phyloP scores from a whole-genome alignment of 2,113 vertebrate genomes.

The Phalacrocorax carbo region DNA sequence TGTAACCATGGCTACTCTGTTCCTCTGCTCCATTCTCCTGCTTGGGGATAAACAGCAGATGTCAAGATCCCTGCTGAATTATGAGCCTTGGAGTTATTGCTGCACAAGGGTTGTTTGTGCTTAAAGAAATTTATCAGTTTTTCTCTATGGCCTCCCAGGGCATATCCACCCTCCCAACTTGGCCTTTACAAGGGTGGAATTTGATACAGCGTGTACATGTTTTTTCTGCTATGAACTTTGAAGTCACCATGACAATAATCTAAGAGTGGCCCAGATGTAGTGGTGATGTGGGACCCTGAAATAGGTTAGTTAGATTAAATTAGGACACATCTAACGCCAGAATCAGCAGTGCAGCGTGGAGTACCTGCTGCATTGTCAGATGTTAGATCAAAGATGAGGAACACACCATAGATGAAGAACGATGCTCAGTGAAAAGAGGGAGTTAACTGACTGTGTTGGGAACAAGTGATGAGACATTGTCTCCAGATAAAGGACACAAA shows the following conservation, averaged over 20 bases:
- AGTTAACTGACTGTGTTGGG: background rate
- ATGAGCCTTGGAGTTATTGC: background rate
- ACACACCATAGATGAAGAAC: background rate
- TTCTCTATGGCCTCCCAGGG: background rate
- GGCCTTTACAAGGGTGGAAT: background rate
- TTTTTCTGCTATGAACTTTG: background rate
- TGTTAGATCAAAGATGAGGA: background rate
- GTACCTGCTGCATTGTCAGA: background rate
- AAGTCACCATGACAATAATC: background rate
- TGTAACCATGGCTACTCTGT: conserved; percentile 52
- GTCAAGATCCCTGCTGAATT: conserved; percentile 18
- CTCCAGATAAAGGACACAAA: background rate
- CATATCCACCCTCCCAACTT: background rate
- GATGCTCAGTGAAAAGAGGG: background rate
- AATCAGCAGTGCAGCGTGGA: background rate
- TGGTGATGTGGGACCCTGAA: background rate
- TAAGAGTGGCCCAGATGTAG: background rate
- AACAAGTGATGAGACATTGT: background rate
- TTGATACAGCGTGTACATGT: background rate
- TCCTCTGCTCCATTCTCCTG: background rate
- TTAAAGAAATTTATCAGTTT: background rate
- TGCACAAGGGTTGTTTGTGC: background rate
- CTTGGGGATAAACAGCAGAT: conserved; percentile 47
- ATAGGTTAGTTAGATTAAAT: background rate
- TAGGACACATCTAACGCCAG: background rate